Evolutionary conservation across 35 echinoderm and acorn worm species (phyloP).

Genomic region (Lytechinus variegatus): DNA sequence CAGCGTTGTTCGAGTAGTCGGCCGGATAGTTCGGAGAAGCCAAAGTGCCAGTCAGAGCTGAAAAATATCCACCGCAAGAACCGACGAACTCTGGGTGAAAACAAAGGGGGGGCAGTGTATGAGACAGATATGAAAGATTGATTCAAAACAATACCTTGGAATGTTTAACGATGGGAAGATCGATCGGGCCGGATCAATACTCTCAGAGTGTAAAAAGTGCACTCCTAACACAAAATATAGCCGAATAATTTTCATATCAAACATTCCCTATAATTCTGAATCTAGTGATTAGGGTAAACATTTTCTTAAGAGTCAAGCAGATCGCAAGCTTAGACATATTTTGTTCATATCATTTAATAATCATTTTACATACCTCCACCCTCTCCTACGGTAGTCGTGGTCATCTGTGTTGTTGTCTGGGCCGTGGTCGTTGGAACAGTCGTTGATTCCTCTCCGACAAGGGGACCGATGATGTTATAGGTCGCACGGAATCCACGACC

Average conservation of each 20-base stretch:
- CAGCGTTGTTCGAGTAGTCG: background rate
- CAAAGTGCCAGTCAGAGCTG: slow-evolving; percentile 1
- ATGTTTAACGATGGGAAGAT: too few relatives aligned
- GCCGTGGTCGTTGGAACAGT: background rate
- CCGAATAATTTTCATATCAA: too few relatives aligned
- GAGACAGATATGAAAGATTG: background rate
- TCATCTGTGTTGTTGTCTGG: background rate
- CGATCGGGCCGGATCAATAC: too few relatives aligned
- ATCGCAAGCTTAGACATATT: too few relatives aligned
- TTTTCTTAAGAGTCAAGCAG: too few relatives aligned
- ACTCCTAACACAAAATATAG: too few relatives aligned
- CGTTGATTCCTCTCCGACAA: background rate
- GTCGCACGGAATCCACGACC: slow-evolving; percentile 16
- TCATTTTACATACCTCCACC: background rate
- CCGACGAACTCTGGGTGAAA: background rate
- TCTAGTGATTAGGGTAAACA: too few relatives aligned
- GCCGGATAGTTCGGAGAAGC: slow-evolving; percentile 13
- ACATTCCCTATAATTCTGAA: too few relatives aligned
- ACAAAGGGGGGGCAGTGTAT: background rate
- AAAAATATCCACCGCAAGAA: slow-evolving; percentile 36
- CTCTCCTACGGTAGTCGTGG: background rate
- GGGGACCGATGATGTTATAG: slow-evolving; percentile 34
- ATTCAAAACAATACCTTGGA: too few relatives aligned
- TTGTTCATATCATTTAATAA: too few relatives aligned
- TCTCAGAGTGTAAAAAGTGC: too few relatives aligned